phyloP scores from a whole-genome alignment of 1,140 invertebrate genomes.

The Heliconius eleuchia region DNA sequence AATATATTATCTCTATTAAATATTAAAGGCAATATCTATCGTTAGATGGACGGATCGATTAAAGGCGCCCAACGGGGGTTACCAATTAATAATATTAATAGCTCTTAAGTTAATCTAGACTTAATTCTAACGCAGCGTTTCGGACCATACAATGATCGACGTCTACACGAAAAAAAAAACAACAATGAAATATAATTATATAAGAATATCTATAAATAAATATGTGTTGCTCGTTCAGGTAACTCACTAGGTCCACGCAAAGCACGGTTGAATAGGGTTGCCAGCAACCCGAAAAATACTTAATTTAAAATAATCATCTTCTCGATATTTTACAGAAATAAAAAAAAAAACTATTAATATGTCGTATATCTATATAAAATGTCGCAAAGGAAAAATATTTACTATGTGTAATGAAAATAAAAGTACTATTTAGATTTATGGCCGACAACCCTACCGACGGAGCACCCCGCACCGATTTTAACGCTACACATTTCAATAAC shows the following conservation, averaged over 20 bases:
- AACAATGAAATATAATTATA: slow-evolving; percentile 72
- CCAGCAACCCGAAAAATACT: neutral
- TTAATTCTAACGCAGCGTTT: slow-evolving; percentile 63
- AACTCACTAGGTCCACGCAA: slow-evolving; percentile 71
- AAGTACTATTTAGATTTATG: neutral
- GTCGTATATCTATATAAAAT: neutral
- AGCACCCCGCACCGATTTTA: slow-evolving; percentile 59
- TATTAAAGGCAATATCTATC: slow-evolving; percentile 81
- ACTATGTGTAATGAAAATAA: neutral
- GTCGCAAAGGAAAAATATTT: neutral
- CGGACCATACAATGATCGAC: slow-evolving; percentile 54
- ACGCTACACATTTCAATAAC: slow-evolving; percentile 63
- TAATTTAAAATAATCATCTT: neutral
- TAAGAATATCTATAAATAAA: slow-evolving; percentile 77
- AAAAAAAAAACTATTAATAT: neutral
- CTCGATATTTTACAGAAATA: neutral
- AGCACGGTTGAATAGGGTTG: slow-evolving; percentile 44
- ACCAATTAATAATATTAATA: slow-evolving; percentile 79
- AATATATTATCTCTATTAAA: slow-evolving; percentile 81
- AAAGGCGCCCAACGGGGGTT: slow-evolving; percentile 79
- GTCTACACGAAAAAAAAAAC: slow-evolving; percentile 54
- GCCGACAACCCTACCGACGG: slow-evolving; percentile 45
- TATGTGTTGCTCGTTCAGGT: slow-evolving; percentile 75
- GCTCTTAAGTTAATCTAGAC: slow-evolving; percentile 65
- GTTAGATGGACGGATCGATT: slow-evolving; percentile 81